phyloP scores from a whole-genome alignment of 2,113 vertebrate species.

The Poeciliopsis retropinna region DNA sequence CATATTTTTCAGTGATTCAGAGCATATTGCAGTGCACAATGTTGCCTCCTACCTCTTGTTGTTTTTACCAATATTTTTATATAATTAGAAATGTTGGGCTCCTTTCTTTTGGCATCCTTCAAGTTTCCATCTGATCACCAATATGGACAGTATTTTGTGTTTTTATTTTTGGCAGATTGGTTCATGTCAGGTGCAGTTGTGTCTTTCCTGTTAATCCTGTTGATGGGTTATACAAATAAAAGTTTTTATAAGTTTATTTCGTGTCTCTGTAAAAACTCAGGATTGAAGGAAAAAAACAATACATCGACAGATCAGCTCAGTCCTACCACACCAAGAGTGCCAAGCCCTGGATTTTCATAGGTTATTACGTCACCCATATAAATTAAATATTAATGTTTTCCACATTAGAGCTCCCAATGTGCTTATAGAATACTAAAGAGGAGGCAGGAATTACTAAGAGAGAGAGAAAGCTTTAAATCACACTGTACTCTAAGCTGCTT shows the following conservation, averaged over 20 bases:
- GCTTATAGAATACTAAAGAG: not conserved
- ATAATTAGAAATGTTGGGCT: not conserved
- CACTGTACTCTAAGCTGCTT: not conserved
- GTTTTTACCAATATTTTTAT: too few species aligned
- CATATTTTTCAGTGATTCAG: too few species aligned
- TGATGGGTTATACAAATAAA: conserved; percentile 56
- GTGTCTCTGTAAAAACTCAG: not conserved
- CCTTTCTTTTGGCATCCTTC: not conserved
- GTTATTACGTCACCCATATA: not conserved
- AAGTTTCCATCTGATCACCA: not conserved
- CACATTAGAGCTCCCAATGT: not conserved
- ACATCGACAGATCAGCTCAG: not conserved
- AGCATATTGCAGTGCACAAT: too few species aligned
- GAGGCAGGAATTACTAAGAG: not conserved
- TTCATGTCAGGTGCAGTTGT: not conserved
- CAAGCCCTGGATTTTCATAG: not conserved
- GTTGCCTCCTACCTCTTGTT: too few species aligned
- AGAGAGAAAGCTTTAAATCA: not conserved
- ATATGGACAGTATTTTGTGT: not conserved
- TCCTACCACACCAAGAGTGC: not conserved
- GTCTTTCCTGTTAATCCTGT: conserved; percentile 26
- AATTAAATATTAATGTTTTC: conserved; percentile 38
- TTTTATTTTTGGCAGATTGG: not conserved
- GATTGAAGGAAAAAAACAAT: not conserved
- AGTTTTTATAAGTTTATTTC: conserved; percentile 20